Conservation (phyloP, 1,140 invertebrate species). For the Zaprionus nigranus region DNA sequence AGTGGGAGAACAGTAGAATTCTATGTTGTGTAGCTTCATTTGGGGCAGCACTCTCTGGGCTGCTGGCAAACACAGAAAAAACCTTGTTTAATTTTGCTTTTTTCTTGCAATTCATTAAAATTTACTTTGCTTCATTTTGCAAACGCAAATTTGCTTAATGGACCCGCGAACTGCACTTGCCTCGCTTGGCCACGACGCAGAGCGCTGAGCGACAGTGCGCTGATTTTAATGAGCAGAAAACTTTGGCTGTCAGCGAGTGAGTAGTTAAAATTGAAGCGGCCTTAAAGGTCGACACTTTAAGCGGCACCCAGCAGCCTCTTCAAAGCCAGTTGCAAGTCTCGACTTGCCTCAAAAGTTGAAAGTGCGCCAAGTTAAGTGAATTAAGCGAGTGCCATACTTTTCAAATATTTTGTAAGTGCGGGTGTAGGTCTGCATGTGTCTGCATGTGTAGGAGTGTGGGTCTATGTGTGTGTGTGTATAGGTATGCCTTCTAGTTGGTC, state of each 20-base stretch:
- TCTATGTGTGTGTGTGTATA: neutral
- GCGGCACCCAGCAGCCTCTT: constrained; percentile 17
- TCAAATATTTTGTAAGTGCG: constrained; percentile 30
- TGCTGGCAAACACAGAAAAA: constrained; percentile 9
- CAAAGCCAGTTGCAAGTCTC: neutral
- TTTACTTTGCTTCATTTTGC: constrained; percentile 28
- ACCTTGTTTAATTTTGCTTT: constrained; percentile 27
- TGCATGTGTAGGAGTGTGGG: too few relatives aligned
- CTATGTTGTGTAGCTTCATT: neutral
- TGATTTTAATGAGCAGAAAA: constrained; percentile 50
- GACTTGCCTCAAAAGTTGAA: constrained; percentile 56
- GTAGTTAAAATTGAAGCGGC: constrained; percentile 14
- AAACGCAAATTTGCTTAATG: constrained; percentile 42
- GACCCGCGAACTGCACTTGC: constrained; percentile 9
- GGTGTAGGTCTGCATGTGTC: neutral
- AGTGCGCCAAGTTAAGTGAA: constrained; percentile 62
- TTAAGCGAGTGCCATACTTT: constrained; percentile 72
- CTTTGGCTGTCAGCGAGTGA: constrained; percentile 36
- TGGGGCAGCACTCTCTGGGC: neutral
- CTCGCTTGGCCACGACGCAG: neutral
- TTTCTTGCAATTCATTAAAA: constrained; percentile 45
- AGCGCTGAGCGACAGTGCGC: neutral
- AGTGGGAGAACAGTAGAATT: constrained; percentile 15
- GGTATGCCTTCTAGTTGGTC: constrained; percentile 1
- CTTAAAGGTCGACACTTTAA: constrained; percentile 60